Evolutionary conservation across 2,113 vertebrate genomes (phyloP).

Genomic region (Lagopus leucura): DNA sequence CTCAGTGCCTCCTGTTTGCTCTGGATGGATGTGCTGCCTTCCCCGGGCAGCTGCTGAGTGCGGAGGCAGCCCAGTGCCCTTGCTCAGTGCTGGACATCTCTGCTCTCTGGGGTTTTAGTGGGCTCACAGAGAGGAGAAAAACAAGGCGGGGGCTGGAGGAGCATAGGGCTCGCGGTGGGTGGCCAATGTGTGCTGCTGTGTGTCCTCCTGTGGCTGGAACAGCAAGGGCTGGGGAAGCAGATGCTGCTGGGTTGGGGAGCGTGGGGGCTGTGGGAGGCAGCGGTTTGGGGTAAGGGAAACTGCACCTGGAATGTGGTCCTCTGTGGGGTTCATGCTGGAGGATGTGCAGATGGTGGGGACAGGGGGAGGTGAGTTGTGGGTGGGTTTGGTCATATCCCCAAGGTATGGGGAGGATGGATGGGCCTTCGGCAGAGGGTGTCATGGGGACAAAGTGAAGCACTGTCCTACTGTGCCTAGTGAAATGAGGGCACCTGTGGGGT

Average conservation of each 20-base stretch:
- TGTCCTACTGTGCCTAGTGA: accelerated
- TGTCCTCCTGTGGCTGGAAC: not conserved
- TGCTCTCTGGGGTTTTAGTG: not conserved
- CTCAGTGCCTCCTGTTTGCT: not conserved
- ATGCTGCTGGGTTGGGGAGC: not conserved
- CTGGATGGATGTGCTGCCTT: not conserved
- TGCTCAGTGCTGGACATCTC: not conserved
- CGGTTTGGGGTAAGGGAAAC: accelerated
- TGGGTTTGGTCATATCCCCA: accelerated
- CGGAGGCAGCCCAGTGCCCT: conserved; percentile 2
- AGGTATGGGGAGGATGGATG: not conserved
- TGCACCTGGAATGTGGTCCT: not conserved
- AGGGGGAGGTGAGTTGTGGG: not conserved
- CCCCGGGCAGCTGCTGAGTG: not conserved
- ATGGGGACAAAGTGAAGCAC: accelerated
- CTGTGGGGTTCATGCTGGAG: not conserved
- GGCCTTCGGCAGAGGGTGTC: not conserved
- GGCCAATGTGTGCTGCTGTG: conserved; percentile 4
- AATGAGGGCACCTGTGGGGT: accelerated
- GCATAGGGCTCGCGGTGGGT: not conserved
- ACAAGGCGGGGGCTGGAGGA: not conserved
- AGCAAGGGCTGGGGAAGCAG: not conserved
- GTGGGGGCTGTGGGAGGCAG: not conserved
- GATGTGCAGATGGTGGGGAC: not conserved
- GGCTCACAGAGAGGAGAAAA: not conserved